Percentiles rank a stretch among this genome's conserved stretches.
phyloP scores from a whole-genome alignment of 2,113 vertebrate species.

The Murina feae region DNA sequence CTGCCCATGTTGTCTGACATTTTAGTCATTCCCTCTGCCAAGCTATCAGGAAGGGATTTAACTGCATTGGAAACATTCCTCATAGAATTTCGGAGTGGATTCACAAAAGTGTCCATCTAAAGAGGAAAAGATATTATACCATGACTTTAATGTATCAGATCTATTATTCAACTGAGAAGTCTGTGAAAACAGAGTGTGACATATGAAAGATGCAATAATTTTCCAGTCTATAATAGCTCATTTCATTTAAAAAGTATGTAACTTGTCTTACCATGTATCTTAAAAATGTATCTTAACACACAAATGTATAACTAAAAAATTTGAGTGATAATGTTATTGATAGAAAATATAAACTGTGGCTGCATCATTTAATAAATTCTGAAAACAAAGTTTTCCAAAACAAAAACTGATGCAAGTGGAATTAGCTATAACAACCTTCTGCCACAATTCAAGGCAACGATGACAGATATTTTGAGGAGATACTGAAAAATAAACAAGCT shows the following conservation, averaged over 20 bases:
- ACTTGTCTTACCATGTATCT: not conserved
- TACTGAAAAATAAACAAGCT: not conserved
- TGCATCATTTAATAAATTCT: not conserved
- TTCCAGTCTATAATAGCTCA: not conserved
- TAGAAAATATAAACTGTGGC: not conserved
- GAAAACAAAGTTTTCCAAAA: not conserved
- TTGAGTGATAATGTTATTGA: not conserved
- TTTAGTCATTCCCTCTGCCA: conserved; percentile 98
- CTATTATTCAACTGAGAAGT: conserved; percentile 32
- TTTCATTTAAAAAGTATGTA: not conserved
- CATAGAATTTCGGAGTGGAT: conserved; percentile 98
- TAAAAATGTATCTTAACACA: conserved; percentile 10
- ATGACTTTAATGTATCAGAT: conserved; percentile 28
- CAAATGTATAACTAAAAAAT: not conserved
- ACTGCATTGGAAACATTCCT: conserved; percentile 98
- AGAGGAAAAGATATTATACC: conserved; percentile 74
- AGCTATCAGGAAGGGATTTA: conserved; percentile 96
- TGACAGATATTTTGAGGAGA: not conserved
- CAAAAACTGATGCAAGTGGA: not conserved
- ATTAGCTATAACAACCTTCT: not conserved
- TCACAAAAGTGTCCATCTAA: conserved; percentile 99
- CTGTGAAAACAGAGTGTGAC: conserved; percentile 60
- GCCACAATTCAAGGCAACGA: not conserved
- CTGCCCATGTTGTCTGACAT: conserved; percentile 99
- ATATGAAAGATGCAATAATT: not conserved